Base-by-base conservation (phyloP, 2,113 vertebrate species). In the Procavia capensis region DNA sequence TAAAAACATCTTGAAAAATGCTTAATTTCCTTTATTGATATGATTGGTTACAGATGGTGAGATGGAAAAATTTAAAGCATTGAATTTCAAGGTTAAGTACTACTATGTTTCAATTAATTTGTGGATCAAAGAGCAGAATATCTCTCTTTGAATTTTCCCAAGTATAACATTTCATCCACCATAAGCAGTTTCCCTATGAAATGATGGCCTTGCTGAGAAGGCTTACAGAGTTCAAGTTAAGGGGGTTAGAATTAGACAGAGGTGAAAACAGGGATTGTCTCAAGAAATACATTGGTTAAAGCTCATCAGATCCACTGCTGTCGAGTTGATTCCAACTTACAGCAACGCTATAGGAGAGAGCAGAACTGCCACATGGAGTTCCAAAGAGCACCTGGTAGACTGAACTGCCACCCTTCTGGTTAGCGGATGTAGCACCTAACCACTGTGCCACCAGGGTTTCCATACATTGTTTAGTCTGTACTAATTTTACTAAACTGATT, bases 41-140 rank as follows among this genome's bases (percentile, higher is more conserved):
- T 85, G 86, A 90, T 68, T 24, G 95, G 64, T 64, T 93, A 80
- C 70, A 96, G 61, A 89, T 34, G 27, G 59, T 47, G 95, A 19
- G 8, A 86, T 16, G 54, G n/a, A 81, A 43, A 93, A 59, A 91
- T 87, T 3, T n/a, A 54, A 68, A 5, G 31, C 76, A 39, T 50
- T 92, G 43, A 41, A 88, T 66, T 97, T 70, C 87, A 91, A 96
- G 92, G 90, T 93, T 85, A 97, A 96, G 31, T 45, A 76, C 59
- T 87, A 64, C 85, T 93, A 57, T 63, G 24, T 54, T 74, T 87
- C 63, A 79, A 34, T 84, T 94, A 83, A 96, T 97, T 17, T 76
- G 24, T 61, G 31, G 50, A 43, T 72, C 47, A 82, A 83, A 91
- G 93, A 95, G 9, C 39, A 80, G 79, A 43, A 92, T 61, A 43